Base-by-base conservation (phyloP, 2,113 vertebrate genomes). In the Smithornis capensis region DNA sequence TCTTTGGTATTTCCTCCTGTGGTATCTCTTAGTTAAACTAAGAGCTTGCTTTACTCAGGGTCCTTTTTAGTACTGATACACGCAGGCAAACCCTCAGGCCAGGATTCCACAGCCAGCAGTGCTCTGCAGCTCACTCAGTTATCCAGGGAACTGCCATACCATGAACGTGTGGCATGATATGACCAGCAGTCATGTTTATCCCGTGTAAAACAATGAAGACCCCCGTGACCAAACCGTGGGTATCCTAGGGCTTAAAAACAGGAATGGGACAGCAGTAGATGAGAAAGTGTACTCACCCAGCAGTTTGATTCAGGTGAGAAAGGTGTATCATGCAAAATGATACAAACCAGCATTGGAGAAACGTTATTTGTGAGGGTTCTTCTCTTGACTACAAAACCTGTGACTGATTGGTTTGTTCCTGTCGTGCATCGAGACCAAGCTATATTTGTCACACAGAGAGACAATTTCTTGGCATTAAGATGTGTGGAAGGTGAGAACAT, bases 61-160 rank as follows among this genome's bases (percentile, higher is more conserved):
- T 40, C 14, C 9, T 35, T 65, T 79, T 50, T 16, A 57, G 56
- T 7, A n/a, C 21, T 56, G 31, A 47, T 0, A 3, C 18, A 70
- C 0, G 0, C 1, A 13, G 44, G 49, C 56, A 89, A 82, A 33
- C 16, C 49, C 14, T 64, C 37, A 56, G 1, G 5, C 27, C 60
- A 63, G 31, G 49, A 53, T 56, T 83, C 17, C 42, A n/a, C 67
- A n/a, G 53, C n/a, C 53, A 33, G 29, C 59, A 68, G 33, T 10
- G 44, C 45, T 49, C 63, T 74, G 76, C 49, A 69, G 37, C 40
- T 62, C n/a, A 14, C 4, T 56, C 19, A 15, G 63, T 29, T 28
- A 60, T 5, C 55, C 9, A 5, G 57, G 47, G 62, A 92, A 60
- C 10, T 56, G 29, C 59, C 31, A 11, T 3, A 42, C 10, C 31